Evolutionary conservation across 2,888 invertebrate species (phyloP).

Genomic region (Habrosyne pyritoides): DNA sequence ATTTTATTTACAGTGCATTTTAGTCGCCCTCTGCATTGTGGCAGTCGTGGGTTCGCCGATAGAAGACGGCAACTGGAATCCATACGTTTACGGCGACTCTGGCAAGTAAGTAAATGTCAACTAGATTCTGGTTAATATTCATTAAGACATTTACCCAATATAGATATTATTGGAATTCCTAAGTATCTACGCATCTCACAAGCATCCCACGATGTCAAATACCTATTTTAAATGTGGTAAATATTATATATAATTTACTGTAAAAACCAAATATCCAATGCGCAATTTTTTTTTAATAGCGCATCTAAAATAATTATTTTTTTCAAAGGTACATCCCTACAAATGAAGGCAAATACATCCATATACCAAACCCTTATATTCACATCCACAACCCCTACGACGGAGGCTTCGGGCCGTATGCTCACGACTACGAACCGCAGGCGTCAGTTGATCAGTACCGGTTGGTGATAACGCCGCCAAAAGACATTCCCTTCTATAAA

Average conservation of each 20-base stretch:
- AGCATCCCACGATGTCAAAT: not conserved
- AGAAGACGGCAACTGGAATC: slow-evolving; percentile 71
- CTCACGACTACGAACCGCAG: slow-evolving; percentile 74
- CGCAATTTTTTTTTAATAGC: not conserved
- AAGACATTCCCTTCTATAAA: slow-evolving; percentile 74
- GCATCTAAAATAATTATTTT: slow-evolving; percentile 15
- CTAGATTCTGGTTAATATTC: slow-evolving; percentile 30
- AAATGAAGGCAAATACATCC: slow-evolving; percentile 80
- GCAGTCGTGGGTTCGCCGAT: slow-evolving; percentile 56
- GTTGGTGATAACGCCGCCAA: slow-evolving; percentile 57
- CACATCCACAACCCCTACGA: slow-evolving; percentile 79
- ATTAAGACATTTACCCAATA: slow-evolving; percentile 26
- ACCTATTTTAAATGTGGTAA: too few species aligned
- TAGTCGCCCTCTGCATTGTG: slow-evolving; percentile 54
- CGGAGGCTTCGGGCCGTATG: slow-evolving; percentile 73
- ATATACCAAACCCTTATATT: slow-evolving; percentile 79
- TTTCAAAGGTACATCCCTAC: slow-evolving; percentile 71
- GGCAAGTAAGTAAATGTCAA: slow-evolving; percentile 77
- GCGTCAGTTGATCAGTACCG: slow-evolving; percentile 70
- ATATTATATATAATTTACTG: too few species aligned
- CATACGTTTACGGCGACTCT: slow-evolving; percentile 63
- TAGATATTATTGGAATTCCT: slow-evolving; percentile 7
- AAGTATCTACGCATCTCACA: not conserved
- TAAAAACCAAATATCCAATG: too few species aligned
- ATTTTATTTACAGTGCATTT: slow-evolving; percentile 37